A percentile compares a stretch with the other conserved stretches of the same genome.
These are phyloP conservation scores for Acanthopleura granulata DNA, from an alignment of 2,888 invertebrate genomes.

Conservation along the genomic window DNA sequence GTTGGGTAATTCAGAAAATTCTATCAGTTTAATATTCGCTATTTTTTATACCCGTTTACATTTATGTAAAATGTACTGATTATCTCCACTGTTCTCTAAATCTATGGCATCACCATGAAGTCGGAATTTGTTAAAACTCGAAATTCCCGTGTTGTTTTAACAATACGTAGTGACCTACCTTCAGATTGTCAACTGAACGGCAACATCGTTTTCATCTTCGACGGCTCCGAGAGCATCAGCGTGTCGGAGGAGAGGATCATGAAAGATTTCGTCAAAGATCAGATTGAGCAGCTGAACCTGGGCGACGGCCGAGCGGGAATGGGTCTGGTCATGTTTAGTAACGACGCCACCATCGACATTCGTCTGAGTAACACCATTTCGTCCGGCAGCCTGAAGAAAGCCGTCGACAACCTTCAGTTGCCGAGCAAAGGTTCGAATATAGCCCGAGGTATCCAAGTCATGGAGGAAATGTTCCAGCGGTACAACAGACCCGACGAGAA, in stretches of 20 bases:
- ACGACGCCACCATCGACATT: not conserved
- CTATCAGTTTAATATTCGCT: no score
- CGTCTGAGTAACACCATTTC: not conserved
- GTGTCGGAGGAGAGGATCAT: not conserved
- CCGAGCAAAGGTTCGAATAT: not conserved
- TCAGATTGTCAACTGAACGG: not conserved
- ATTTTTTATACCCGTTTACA: no score
- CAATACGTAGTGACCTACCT: not conserved
- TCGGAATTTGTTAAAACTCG: no score
- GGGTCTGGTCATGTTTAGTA: conserved; percentile 11
- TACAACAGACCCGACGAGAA: not conserved
- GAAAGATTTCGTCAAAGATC: not conserved
- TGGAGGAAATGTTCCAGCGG: not conserved
- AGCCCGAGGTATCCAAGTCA: not conserved
- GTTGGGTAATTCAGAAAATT: no score
- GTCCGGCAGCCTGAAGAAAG: not conserved
- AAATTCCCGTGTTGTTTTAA: not conserved
- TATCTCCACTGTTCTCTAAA: no score
- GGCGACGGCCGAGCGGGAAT: not conserved
- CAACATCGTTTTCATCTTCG: conserved; percentile 1
- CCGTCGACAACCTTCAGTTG: not conserved
- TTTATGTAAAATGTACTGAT: no score
- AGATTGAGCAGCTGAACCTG: not conserved
- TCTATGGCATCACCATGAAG: no score
- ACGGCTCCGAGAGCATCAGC: conserved; percentile 5